Evolutionary conservation across 2,113 vertebrate genomes (phyloP), one percentile per base, ranked within the genome.

Genomic region (Lasiurus cinereus): DNA sequence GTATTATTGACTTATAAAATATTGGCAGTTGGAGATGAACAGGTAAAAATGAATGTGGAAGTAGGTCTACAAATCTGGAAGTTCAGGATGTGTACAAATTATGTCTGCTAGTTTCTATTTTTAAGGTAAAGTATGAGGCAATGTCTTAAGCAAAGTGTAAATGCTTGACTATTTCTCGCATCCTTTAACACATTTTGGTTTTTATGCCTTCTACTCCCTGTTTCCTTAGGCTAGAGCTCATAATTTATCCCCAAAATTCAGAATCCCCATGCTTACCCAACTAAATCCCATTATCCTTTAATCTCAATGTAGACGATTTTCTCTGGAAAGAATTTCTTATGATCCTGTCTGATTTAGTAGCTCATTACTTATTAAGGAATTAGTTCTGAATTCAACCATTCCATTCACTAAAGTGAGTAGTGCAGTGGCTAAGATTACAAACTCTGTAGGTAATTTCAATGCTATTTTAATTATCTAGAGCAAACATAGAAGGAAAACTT

Each of bases 401-500:
- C 72, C 21, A 54, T 27, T 66, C 56, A 74, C 29, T 27, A 39
- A n/a, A 82, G 21, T 46, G n/a, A 18, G 16, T 72, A 52, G n/a
- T 15, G 48, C 22, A 84, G 22, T 76, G 56, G 12, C 31, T 62
- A 66, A 43, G 21, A 70, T 27, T 13, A 52, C 4, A 80, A 31
- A 39, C 27, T 69, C 21, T 50, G 31, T 24, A 67, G 43, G 73
- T 93, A 24, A 92, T 89, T 69, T 36, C 48, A 69, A 33, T 79
- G 74, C 21, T 83, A 67, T 56, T 91, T 83, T 95, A 48, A 72
- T 62, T 88, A 59, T 85, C 46, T 67, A 48, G 9, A 77, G 46
- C 22, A 95, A 93, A 73, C 9, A 89, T 54, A 87, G 39, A 77
- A 24, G 4, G 19, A n/a, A 96, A 74, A 73, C 14, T 56, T 43